Conservation (phyloP, 2,797 vertebrate species). For the Buphagus erythrorhynchus region DNA sequence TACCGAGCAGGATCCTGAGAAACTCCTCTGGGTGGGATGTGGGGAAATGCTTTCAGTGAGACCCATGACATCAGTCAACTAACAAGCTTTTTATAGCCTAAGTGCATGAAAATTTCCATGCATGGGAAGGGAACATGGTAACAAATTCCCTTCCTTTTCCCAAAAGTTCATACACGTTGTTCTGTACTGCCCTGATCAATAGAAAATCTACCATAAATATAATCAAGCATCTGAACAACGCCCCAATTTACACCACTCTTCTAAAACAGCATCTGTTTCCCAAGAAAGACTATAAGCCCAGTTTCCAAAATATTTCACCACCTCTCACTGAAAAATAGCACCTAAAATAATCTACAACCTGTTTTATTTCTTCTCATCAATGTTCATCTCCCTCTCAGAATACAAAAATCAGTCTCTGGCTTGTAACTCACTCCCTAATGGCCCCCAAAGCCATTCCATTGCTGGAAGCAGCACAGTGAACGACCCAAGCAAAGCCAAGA, state of each 20-base stretch:
- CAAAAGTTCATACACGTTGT: fast-evolving
- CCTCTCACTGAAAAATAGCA: not conserved
- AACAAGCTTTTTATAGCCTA: not conserved
- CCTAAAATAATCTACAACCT: conserved; percentile 34
- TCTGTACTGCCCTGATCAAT: not conserved
- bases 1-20: not conserved
- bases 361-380: conserved; percentile 35
- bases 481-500: conserved; percentile 5
- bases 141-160: not conserved
- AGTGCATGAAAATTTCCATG: not conserved
- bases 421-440: not conserved
- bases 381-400: not conserved
- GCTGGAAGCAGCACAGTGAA: not conserved
- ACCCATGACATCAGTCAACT: not conserved
- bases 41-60: not conserved
- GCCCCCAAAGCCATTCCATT: not conserved
- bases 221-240: not conserved
- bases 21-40: not conserved
- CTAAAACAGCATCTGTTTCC: not conserved
- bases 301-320: conserved; percentile 35
- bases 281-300: not conserved
- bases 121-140: not conserved
- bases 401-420: not conserved
- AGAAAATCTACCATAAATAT: not conserved
- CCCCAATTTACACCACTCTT: not conserved